Evolutionary conservation across 2,888 invertebrate genomes (phyloP), one percentile per base, ranked within the genome.

Genomic region (Dryococelus australis): DNA sequence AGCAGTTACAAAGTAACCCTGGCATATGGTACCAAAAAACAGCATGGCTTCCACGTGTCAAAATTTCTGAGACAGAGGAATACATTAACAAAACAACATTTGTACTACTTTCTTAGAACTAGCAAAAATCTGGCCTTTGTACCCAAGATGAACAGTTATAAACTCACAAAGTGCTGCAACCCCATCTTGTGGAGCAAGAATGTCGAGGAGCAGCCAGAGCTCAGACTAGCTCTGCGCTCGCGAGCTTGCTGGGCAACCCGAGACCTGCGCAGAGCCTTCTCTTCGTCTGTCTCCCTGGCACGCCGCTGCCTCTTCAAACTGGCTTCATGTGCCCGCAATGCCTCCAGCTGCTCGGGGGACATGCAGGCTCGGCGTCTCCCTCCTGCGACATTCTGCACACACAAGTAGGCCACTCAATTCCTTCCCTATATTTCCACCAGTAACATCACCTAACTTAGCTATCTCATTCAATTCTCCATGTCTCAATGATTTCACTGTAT

Each of bases 151-250:
- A 35, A 35, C 35, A 3, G 35, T 35, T 47, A 16, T 6, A 47
- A 47, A 84, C 85, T 85, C 24, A 85, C 85, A 85, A 85, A 85
- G 20, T 85, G 85, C 24, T 85, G 85, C 85, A 85, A 0, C 13
- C 43, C 85, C 35, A 85, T 85, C 28, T 85, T 43, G 43, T 85
- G 10, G 20, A 16, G 47, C 47, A 16, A 43, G 84, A 84, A 2
- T 24, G 28, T 6, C 6, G 84, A 51, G 16, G 85, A n/a, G 43
- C 65, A 1, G 65, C n/a, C 65, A n/a, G 86, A 28, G 43, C 43
- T 12, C 35, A 86, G 28, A 16, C 24, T 86, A 12, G 86, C 86
- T 43, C 86, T 79, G 20, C 86, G 78, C 13, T 86, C 86, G 13
- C 86, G 65, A 27, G 65, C 65, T 27, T 80, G 78, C 26, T 43